These are phyloP conservation scores for Chlorodrepanis virens DNA, from an alignment of 2,113 vertebrate species.

Conservation along the genomic window DNA sequence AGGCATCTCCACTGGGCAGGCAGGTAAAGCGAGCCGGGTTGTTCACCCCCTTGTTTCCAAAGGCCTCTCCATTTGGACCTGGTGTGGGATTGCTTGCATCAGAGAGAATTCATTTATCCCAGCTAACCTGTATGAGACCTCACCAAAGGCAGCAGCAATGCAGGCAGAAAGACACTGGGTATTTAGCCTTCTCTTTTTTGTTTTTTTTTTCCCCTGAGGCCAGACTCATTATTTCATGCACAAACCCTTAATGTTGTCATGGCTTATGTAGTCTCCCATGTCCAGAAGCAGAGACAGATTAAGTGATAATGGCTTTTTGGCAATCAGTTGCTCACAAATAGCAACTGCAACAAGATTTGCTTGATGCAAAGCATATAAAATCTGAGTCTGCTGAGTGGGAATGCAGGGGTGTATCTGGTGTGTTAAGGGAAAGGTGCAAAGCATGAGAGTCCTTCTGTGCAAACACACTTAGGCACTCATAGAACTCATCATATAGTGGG, in stretches of 20 bases:
- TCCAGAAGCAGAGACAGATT: neutral
- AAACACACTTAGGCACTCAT: neutral
- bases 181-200: neutral
- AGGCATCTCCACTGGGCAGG: conserved; percentile 66
- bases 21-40: conserved; percentile 65
- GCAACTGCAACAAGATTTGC: neutral
- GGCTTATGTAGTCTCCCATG: neutral
- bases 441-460: neutral
- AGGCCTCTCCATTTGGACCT: conserved; percentile 23
- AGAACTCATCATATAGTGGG: neutral
- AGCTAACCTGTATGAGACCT: neutral
- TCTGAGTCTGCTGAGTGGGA: neutral
- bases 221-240: neutral
- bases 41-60: conserved; percentile 38
- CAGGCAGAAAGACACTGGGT: neutral
- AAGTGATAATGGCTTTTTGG: neutral
- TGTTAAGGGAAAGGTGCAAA: neutral
- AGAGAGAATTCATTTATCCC: neutral
- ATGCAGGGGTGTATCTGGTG: neutral
- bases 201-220: neutral
- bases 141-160: conserved; percentile 14
- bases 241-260: neutral
- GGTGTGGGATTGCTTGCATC: conserved; percentile 31
- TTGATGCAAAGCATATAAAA: neutral
- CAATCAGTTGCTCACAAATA: neutral